Conservation (phyloP, 2,113 vertebrate genomes). For the Jaculus jaculus region DNA sequence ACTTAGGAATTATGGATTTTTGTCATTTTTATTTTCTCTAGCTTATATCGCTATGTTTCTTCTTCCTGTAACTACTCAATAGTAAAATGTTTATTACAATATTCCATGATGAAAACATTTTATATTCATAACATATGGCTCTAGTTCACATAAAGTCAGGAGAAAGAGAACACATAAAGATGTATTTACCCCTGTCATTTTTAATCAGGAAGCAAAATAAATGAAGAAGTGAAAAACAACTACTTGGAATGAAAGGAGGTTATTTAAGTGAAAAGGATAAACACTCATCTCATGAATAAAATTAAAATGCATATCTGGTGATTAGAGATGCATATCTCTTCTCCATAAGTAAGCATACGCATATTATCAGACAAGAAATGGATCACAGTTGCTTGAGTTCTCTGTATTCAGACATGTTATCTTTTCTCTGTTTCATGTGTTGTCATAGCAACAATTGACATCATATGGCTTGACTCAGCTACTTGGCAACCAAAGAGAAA, state of each 20-base stretch:
- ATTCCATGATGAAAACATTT: conserved; percentile 56
- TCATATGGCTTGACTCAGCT: conserved; percentile 78
- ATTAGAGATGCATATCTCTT: conserved; percentile 70
- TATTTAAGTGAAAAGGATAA: conserved; percentile 52
- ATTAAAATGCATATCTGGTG: conserved; percentile 54
- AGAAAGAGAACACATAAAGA: conserved; percentile 60
- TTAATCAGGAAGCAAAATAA: conserved; percentile 69
- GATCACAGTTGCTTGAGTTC: conserved; percentile 75
- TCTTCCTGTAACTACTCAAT: conserved; percentile 60
- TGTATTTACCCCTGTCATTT: conserved; percentile 48
- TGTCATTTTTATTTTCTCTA: conserved; percentile 29
- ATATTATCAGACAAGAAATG: conserved; percentile 64
- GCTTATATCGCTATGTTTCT: conserved; percentile 43
- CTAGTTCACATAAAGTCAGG: conserved; percentile 60
- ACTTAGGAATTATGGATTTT: conserved; percentile 11
- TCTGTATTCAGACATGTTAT: conserved; percentile 73
- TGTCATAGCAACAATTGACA: conserved; percentile 82
- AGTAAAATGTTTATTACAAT: conserved; percentile 68
- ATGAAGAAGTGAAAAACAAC: conserved; percentile 52
- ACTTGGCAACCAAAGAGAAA: conserved; percentile 72
- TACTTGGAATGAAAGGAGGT: conserved; percentile 13
- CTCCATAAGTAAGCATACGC: conserved; percentile 39
- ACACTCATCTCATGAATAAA: neutral
- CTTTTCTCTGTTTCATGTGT: conserved; percentile 70
- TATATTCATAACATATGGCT: conserved; percentile 67